Evolutionary conservation across 2,888 invertebrate species (phyloP).

Genomic region (Parnassius mnemosyne): DNA sequence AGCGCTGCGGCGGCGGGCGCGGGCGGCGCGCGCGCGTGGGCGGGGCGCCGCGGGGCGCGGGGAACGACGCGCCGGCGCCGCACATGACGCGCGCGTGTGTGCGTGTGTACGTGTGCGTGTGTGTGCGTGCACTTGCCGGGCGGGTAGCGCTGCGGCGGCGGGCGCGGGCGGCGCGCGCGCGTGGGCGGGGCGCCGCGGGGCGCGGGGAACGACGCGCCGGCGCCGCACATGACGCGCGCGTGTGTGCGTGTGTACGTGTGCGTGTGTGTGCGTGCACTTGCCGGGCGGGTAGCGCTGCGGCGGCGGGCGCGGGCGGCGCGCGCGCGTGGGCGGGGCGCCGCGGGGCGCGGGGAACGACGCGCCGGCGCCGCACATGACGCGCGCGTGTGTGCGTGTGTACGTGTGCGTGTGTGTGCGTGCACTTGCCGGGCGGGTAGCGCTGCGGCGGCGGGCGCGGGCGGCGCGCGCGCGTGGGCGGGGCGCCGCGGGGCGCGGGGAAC

Average conservation of each 20-base stretch:
- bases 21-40: constrained; percentile 54
- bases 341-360: no score
- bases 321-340: no score
- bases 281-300: constrained; percentile 55
- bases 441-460: constrained; percentile 52
- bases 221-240: constrained; percentile 53
- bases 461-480: constrained; percentile 6
- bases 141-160: constrained; percentile 57
- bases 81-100: constrained; percentile 55
- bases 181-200: constrained; percentile 54
- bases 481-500: constrained; percentile 47
- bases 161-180: constrained; percentile 50
- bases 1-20: constrained; percentile 54
- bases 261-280: constrained; percentile 15
- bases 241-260: no score
- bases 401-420: no score
- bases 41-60: constrained; percentile 51
- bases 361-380: constrained; percentile 45
- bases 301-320: constrained; percentile 45
- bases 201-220: constrained; percentile 55
- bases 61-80: constrained; percentile 57
- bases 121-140: constrained; percentile 34
- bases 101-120: constrained; percentile 30
- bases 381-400: no score
- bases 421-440: constrained; percentile 50